A percentile compares a stretch with the other conserved stretches of the same genome.
These are phyloP conservation scores for Apus apus DNA, from an alignment of 2,113 vertebrate genomes.

Conservation along the genomic window DNA sequence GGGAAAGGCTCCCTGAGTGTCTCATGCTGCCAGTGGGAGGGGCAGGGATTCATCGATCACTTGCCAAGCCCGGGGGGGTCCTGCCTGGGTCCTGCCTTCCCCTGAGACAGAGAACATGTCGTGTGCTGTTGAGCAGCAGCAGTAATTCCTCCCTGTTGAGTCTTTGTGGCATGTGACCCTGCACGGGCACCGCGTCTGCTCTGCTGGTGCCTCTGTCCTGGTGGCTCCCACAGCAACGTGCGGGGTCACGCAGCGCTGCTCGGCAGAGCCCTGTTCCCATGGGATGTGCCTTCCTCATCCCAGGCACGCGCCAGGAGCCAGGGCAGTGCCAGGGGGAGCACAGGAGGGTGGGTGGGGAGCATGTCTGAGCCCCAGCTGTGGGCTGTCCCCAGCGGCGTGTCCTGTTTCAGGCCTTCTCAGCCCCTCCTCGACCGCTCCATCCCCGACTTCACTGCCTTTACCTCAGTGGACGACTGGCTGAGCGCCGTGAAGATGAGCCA, in stretches of 20 bases:
- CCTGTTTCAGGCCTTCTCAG: slow-evolving; percentile 90
- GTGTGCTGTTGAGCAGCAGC: background rate
- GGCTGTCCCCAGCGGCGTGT: background rate
- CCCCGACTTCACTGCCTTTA: slow-evolving; percentile 98
- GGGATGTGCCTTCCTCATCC: background rate
- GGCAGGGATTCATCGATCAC: background rate
- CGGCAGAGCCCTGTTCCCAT: fast-evolving
- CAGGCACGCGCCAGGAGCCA: fast-evolving
- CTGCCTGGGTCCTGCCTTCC: background rate
- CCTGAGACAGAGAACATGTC: background rate
- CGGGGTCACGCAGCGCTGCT: background rate
- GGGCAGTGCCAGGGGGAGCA: no score
- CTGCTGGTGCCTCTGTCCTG: background rate
- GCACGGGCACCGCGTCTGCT: background rate
- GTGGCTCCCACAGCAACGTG: fast-evolving
- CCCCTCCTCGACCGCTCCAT: slow-evolving; percentile 96
- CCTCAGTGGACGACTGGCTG: slow-evolving; percentile 98
- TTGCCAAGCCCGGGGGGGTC: fast-evolving
- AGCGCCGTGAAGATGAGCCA: slow-evolving; percentile 98
- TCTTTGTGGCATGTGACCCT: background rate
- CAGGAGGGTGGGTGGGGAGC: background rate
- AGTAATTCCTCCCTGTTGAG: slow-evolving; percentile 11
- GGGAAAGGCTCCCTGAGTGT: fast-evolving
- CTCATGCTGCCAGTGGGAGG: background rate
- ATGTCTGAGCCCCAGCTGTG: background rate